These are phyloP conservation scores for Sorex maritimensis DNA, from an alignment of 2,797 vertebrate genomes.

Conservation along the genomic window DNA sequence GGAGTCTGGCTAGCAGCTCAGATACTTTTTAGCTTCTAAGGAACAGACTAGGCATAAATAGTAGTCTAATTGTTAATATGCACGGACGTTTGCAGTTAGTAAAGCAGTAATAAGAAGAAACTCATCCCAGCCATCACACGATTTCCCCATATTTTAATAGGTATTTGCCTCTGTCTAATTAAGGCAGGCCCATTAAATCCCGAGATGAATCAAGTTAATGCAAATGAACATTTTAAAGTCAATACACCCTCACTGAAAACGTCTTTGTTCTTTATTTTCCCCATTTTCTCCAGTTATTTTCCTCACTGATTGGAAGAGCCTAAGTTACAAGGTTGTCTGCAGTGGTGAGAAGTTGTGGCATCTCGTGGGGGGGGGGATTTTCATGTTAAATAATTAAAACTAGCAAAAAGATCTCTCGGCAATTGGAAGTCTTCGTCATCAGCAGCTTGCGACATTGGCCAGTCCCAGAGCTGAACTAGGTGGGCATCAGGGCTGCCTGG, in stretches of 20 bases:
- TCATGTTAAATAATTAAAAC: conserved; percentile 31
- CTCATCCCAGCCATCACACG: conserved; percentile 61
- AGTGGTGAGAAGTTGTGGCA: too few species aligned
- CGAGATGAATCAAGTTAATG: conserved; percentile 19
- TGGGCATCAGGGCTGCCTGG: too few species aligned
- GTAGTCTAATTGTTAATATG: conserved; percentile 79
- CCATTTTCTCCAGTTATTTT: conserved; percentile 56
- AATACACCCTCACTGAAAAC: conserved; percentile 65
- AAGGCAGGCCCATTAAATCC: conserved; percentile 37
- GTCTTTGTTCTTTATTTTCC: conserved; percentile 63
- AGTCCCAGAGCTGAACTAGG: neutral
- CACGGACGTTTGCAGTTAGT: conserved; percentile 75
- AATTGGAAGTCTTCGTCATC: neutral
- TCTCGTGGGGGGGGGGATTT: neutral
- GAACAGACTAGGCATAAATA: conserved; percentile 79
- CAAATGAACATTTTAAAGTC: conserved; percentile 55
- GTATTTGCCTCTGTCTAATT: neutral
- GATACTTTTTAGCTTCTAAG: conserved; percentile 75
- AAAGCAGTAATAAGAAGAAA: conserved; percentile 82
- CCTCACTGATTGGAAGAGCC: conserved; percentile 28
- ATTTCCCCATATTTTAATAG: conserved; percentile 72
- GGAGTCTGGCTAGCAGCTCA: conserved; percentile 65
- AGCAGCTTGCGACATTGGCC: neutral
- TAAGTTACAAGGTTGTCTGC: neutral
- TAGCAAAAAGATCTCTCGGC: conserved; percentile 27